These are phyloP conservation scores for Micoletzkya japonica DNA, from an alignment of 2,888 invertebrate species.

Conservation along the genomic window DNA sequence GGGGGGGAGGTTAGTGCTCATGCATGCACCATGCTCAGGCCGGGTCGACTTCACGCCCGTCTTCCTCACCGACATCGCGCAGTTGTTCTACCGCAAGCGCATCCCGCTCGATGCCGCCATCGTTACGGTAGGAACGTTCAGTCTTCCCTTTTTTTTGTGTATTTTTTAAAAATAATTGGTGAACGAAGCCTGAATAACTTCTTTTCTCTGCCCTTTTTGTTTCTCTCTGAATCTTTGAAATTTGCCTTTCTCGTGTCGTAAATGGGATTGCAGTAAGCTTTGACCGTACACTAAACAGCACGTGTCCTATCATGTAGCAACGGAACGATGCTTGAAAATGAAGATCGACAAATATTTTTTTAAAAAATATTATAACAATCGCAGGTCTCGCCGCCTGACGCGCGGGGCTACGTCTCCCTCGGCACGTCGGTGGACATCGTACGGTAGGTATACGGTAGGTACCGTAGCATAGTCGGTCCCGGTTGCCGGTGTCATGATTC, in stretches of 20 bases:
- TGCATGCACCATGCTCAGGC: too few species aligned
- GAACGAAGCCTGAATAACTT: background rate
- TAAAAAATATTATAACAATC: background rate
- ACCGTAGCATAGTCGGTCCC: too few species aligned
- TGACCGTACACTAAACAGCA: too few species aligned
- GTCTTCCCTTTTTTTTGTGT: background rate
- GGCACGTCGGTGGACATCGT: conserved; percentile 88
- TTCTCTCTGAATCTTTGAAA: background rate
- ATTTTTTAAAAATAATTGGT: background rate
- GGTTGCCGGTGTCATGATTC: too few species aligned
- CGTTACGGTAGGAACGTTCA: background rate
- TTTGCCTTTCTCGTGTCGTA: too few species aligned
- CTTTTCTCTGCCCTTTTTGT: background rate
- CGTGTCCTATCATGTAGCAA: too few species aligned
- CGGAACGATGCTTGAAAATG: too few species aligned
- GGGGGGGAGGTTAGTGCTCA: too few species aligned
- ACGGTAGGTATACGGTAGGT: conserved; percentile 70
- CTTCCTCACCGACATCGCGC: conserved; percentile 87
- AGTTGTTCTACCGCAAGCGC: conserved; percentile 81
- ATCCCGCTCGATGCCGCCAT: conserved; percentile 75
- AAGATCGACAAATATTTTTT: background rate
- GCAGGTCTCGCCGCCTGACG: conserved; percentile 82
- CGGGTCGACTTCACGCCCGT: conserved; percentile 84
- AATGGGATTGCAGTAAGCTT: too few species aligned
- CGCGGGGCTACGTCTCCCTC: conserved; percentile 90